These are phyloP conservation scores for Coluber constrictor DNA, from an alignment of 2,797 vertebrate genomes.

Conservation along the genomic window DNA sequence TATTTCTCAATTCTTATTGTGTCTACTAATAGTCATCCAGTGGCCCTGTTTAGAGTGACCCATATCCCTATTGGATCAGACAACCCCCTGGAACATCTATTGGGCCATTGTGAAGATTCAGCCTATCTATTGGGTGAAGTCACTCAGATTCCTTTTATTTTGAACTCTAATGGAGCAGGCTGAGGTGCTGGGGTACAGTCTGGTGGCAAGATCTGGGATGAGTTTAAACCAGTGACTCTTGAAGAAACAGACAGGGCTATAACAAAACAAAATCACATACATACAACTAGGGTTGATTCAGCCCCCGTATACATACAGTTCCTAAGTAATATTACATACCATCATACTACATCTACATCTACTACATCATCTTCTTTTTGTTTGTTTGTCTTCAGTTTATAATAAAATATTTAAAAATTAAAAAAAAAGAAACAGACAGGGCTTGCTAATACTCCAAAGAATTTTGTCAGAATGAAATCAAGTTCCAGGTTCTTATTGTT, in stretches of 20 bases:
- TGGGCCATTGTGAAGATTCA: not conserved
- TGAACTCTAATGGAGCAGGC: not conserved
- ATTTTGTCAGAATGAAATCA: not conserved
- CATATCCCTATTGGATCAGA: not conserved
- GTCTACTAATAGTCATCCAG: not conserved
- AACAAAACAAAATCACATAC: no score
- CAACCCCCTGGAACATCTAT: not conserved
- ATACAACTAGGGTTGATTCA: no score
- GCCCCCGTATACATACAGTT: no score
- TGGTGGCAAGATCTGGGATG: not conserved
- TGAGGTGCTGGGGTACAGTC: not conserved
- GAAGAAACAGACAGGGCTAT: not conserved
- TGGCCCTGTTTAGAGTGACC: not conserved
- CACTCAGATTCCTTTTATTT: not conserved
- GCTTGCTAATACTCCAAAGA: no score
- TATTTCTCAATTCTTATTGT: not conserved
- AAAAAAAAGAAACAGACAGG: not conserved
- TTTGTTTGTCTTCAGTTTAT: no score
- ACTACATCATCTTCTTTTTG: no score
- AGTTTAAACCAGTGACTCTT: not conserved
- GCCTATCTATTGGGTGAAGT: not conserved
- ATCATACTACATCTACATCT: no score
- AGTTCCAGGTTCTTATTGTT: not conserved
- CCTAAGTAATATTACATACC: no score
- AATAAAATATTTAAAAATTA: no score